Evolutionary conservation across 2,113 vertebrate species (phyloP), one percentile per base, ranked within the genome.

Genomic region (Eupsittula cactorum): DNA sequence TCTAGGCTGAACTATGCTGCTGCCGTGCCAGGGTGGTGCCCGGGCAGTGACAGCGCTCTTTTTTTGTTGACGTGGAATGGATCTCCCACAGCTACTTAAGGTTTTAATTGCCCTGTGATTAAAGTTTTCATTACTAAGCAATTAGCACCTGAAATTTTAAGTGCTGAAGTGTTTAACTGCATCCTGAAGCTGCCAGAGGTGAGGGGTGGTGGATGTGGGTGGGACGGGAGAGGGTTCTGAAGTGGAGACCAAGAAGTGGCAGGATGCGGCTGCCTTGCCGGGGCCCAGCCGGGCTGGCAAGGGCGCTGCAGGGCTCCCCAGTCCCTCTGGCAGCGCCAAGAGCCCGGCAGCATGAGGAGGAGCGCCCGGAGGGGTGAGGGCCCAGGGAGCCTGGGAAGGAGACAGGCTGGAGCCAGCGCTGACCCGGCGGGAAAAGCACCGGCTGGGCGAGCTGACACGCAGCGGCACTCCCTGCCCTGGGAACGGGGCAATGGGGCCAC

Each of bases 91-190:
- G 96, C 95, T 95, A 95, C 91, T 96, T 96, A 95, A 87, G 92
- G 95, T 95, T 96, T 96, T 96, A 97, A 96, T 96, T 96, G 95
- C 96, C 92, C 88, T 96, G 96, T 97, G 96, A 97, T 96, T 97
- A 97, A 95, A 96, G 93, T 97, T 97, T 96, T 97, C 96, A 97
- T 97, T 97, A 96, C 96, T 96, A 92, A 96, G 96, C 93, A 97
- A 97, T 97, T 97, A 97, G 96, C 95, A 96, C 93, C 95, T 94
- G 96, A 96, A 96, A 96, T 95, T 96, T 94, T 96, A 96, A 95
- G 95, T 96, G 95, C 91, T 95, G 95, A 96, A 97, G 88, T 82
- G 86, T 94, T 97, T 94, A 95, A 94, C 92, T 93, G 93, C 96
- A 96, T 95, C 95, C 93, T 94, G 90, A 86, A 93, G 93, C 88